A percentile compares a stretch with the other conserved stretches of the same genome.
These are phyloP conservation scores for Morus bassanus DNA, from an alignment of 2,797 vertebrate species.

Conservation along the genomic window DNA sequence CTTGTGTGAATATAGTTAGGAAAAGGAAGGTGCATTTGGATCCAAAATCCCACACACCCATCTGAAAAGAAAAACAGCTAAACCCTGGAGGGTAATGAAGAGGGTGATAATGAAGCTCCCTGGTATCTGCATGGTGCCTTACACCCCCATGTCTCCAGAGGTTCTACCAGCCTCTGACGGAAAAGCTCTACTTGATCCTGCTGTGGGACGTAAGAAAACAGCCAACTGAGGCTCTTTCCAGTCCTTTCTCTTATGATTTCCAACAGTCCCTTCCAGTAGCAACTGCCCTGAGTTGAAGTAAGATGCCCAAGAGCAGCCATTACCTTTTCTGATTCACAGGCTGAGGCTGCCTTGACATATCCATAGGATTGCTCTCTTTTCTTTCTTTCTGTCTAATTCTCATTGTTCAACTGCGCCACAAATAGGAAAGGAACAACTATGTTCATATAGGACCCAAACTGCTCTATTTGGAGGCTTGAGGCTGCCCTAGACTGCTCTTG, in stretches of 20 bases:
- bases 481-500: background rate
- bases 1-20: background rate
- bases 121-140: background rate
- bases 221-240: background rate
- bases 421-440: background rate
- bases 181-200: background rate
- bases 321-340: background rate
- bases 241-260: background rate
- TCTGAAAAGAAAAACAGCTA: background rate
- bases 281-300: background rate
- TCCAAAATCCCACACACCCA: background rate
- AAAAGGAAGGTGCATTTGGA: background rate
- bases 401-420: background rate
- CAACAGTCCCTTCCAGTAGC: background rate
- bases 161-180: background rate
- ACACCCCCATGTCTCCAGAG: background rate
- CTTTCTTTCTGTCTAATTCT: background rate
- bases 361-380: background rate
- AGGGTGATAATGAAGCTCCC: background rate
- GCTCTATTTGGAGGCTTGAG: background rate
- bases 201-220: background rate
- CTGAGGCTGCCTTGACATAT: background rate
- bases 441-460: background rate
- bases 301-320: background rate
- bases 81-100: background rate